Conservation (phyloP, 2,888 invertebrate genomes). For the Arge pagana region DNA sequence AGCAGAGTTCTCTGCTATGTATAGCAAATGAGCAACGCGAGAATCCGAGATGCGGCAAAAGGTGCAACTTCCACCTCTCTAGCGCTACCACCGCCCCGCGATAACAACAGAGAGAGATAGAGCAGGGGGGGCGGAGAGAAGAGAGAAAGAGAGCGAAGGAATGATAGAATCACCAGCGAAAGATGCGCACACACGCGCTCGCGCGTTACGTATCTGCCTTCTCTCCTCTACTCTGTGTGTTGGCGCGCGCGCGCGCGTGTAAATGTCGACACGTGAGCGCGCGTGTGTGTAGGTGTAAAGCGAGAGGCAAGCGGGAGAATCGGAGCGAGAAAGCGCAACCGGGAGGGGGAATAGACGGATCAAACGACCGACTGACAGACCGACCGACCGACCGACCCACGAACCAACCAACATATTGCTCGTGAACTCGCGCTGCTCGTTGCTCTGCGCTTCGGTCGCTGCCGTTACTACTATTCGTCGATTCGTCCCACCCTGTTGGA, state of each 20-base stretch:
- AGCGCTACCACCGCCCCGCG: constrained; percentile 30
- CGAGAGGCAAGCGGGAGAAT: constrained; percentile 24
- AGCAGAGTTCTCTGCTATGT: constrained; percentile 28
- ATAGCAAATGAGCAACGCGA: constrained; percentile 47
- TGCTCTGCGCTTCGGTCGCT: background rate
- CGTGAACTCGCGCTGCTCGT: background rate
- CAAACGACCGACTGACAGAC: constrained; percentile 7
- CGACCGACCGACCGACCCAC: constrained; percentile 8
- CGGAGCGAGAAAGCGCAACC: constrained; percentile 12
- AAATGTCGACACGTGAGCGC: constrained; percentile 5
- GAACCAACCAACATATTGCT: constrained; percentile 7
- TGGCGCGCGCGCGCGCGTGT: constrained; percentile 7
- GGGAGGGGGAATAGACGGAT: constrained; percentile 10
- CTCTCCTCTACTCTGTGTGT: constrained; percentile 27
- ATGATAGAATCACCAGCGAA: constrained; percentile 51
- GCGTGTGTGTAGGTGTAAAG: background rate
- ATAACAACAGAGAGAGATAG: constrained; percentile 25
- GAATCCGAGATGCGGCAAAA: constrained; percentile 52
- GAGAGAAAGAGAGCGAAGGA: constrained; percentile 36
- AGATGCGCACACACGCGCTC: constrained; percentile 36
- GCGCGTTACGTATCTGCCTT: constrained; percentile 48
- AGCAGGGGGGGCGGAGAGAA: constrained; percentile 23
- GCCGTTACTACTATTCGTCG: too few species aligned
- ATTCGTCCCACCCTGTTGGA: too few species aligned
- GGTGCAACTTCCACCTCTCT: constrained; percentile 42